Conservation (phyloP, 1,140 invertebrate genomes). For the Ooceraea biroi region DNA sequence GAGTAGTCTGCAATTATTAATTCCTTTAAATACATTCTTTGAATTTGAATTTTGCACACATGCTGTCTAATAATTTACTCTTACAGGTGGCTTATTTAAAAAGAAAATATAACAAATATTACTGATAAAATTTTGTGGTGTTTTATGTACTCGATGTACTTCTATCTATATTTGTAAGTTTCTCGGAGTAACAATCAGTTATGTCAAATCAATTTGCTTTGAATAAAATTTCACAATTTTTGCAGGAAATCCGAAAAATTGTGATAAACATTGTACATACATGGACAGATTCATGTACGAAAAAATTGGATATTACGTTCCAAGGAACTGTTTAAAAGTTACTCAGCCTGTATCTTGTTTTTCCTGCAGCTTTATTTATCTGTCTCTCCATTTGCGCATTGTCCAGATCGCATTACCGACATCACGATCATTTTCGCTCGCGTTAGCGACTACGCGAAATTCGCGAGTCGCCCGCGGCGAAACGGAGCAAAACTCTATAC, state of each 20-base stretch:
- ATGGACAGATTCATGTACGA: neutral
- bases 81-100: too few species aligned
- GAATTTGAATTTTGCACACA: too few species aligned
- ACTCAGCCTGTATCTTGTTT: too few species aligned
- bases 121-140: too few species aligned
- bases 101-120: too few species aligned
- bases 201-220: neutral
- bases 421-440: constrained; percentile 43
- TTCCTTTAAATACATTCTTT: neutral
- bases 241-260: neutral
- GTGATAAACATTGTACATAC: neutral
- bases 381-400: constrained; percentile 4
- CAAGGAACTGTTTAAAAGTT: too few species aligned
- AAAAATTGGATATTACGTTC: neutral
- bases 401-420: neutral
- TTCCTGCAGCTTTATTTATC: neutral
- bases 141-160: too few species aligned
- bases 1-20: neutral
- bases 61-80: too few species aligned
- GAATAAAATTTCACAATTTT: neutral
- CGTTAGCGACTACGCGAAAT: constrained; percentile 42
- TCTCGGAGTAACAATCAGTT: neutral
- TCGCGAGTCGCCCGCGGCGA: constrained; percentile 62
- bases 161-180: too few species aligned
- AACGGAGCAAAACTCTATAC: constrained; percentile 73